phyloP scores from a whole-genome alignment of 2,113 vertebrate species.

The Himantopus leucocephalus region DNA sequence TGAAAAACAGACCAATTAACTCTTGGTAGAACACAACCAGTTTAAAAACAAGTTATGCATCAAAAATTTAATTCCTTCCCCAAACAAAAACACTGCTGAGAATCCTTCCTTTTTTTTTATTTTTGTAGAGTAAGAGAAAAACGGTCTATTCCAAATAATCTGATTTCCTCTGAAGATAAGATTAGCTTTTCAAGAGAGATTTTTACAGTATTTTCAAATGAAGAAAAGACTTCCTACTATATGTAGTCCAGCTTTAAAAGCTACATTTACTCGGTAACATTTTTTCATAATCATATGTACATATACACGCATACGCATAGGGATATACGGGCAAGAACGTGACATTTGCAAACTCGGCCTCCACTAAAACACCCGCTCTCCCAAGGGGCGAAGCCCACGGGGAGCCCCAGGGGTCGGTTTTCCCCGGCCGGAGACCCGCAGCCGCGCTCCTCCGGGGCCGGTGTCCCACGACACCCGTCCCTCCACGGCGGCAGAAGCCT shows the following conservation, averaged over 20 bases:
- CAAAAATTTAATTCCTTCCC: not conserved
- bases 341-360: not conserved
- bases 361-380: not conserved
- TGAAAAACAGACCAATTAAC: conserved; percentile 15
- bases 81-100: not conserved
- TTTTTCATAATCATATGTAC: not conserved
- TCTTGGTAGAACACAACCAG: not conserved
- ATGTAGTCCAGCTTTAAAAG: not conserved
- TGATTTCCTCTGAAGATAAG: not conserved
- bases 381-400: not conserved
- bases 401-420: not conserved
- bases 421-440: not conserved
- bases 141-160: not conserved
- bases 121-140: not conserved
- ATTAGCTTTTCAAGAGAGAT: not conserved
- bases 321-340: fast-evolving
- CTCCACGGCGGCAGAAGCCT: not conserved
- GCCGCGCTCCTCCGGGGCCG: not conserved
- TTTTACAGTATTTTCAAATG: not conserved
- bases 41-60: not conserved
- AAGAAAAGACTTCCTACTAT: not conserved
- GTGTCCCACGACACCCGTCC: not conserved
- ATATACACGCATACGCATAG: fast-evolving
- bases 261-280: fast-evolving
- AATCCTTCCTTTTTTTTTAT: not conserved